phyloP scores from a whole-genome alignment of 2,113 vertebrate genomes.

The Hippocampus mohnikei region DNA sequence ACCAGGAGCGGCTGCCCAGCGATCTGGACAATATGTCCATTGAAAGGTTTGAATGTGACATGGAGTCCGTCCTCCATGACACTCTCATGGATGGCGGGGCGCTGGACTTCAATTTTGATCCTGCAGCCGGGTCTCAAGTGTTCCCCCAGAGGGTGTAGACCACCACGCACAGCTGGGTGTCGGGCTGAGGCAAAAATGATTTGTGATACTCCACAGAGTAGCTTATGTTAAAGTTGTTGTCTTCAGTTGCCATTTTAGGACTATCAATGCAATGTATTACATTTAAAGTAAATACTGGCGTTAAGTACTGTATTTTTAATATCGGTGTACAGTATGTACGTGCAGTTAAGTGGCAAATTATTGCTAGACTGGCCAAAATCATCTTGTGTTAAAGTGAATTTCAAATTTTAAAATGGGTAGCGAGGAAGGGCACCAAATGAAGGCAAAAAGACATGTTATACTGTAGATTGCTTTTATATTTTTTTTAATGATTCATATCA shows the following conservation, averaged over 20 bases:
- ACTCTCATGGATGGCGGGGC: slow-evolving; percentile 95
- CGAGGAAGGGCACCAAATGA: no score
- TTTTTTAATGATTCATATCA: no score
- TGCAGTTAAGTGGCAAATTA: no score
- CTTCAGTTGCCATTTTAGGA: not conserved
- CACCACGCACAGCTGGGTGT: slow-evolving; percentile 93
- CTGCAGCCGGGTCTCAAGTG: slow-evolving; percentile 82
- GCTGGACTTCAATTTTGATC: slow-evolving; percentile 97
- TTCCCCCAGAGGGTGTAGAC: slow-evolving; percentile 90
- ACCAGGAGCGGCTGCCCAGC: slow-evolving; percentile 92
- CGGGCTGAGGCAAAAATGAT: slow-evolving; percentile 61
- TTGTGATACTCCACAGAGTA: not conserved
- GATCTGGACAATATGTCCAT: slow-evolving; percentile 95
- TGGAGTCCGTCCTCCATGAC: slow-evolving; percentile 95
- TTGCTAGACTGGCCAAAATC: no score
- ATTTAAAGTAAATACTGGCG: no score
- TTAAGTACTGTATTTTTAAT: no score
- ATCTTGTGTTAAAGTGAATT: no score
- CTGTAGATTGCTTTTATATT: no score
- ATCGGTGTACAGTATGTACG: no score
- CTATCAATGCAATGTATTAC: not conserved
- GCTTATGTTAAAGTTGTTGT: not conserved
- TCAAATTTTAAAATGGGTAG: no score
- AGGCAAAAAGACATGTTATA: no score
- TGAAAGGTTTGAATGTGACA: slow-evolving; percentile 93